Evolutionary conservation across 2,113 vertebrate genomes (phyloP).

Genomic region (Prolemur simus): DNA sequence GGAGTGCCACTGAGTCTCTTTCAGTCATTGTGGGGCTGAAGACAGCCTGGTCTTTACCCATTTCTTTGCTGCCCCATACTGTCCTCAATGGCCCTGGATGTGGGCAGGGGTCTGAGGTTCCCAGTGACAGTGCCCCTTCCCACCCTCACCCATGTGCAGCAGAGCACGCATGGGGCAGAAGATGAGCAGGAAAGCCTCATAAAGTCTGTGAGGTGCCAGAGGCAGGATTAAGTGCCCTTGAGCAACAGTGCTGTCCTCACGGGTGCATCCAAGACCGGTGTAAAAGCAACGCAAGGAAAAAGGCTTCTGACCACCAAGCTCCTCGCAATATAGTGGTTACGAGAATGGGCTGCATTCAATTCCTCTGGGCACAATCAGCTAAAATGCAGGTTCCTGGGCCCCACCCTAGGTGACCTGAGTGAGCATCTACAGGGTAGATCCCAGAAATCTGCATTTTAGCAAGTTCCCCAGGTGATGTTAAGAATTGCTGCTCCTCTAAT

Average conservation of each 20-base stretch:
- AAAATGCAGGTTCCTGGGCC: neutral
- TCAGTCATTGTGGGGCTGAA: neutral
- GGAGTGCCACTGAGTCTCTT: neutral
- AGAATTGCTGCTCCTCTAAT: no score
- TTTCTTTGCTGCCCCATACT: neutral
- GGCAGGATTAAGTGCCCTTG: neutral
- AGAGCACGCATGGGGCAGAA: neutral
- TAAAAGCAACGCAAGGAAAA: accelerated
- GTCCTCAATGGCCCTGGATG: neutral
- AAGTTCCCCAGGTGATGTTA: neutral
- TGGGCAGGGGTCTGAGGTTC: neutral
- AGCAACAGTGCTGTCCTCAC: no score
- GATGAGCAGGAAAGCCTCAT: neutral
- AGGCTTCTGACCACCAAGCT: neutral
- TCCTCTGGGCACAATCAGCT: neutral
- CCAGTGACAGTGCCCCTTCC: neutral
- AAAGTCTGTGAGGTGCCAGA: neutral
- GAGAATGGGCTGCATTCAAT: neutral
- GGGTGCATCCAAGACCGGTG: neutral
- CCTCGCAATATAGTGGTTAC: accelerated
- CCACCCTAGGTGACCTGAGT: no score
- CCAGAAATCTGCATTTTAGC: neutral
- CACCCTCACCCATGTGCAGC: accelerated
- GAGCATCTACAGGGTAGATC: neutral
- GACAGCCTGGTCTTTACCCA: neutral